Conservation (phyloP, 2,888 invertebrate genomes). For the Busseola fusca region DNA sequence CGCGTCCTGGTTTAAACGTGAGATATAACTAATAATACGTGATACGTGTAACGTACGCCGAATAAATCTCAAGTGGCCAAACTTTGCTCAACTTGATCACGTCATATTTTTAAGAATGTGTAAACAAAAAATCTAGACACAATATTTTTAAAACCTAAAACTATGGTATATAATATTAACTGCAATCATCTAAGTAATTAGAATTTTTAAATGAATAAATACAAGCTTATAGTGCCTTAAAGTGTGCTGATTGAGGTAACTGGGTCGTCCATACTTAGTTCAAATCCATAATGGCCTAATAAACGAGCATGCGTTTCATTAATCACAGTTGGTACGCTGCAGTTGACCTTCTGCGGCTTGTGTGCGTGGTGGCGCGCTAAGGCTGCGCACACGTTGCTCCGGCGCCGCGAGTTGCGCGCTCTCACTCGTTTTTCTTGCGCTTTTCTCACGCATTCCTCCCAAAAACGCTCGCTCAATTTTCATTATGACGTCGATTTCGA, state of each 20-base stretch:
- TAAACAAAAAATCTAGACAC: neutral
- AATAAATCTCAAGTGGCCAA: constrained; percentile 10
- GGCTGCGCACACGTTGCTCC: constrained; percentile 19
- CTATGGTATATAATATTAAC: neutral
- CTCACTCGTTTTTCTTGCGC: constrained; percentile 7
- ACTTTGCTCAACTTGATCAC: neutral
- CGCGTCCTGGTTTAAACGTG: constrained; percentile 14
- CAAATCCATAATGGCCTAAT: neutral
- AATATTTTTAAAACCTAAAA: neutral
- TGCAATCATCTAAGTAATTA: neutral
- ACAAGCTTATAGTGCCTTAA: neutral
- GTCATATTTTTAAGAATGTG: neutral
- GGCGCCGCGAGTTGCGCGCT: constrained; percentile 14
- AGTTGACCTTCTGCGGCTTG: constrained; percentile 38
- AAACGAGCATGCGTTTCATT: neutral
- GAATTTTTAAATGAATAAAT: neutral
- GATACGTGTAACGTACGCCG: constrained; percentile 3
- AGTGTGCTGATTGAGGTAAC: neutral
- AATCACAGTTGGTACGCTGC: neutral
- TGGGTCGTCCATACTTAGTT: neutral
- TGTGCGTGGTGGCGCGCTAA: constrained; percentile 21
- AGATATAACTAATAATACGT: constrained; percentile 18
- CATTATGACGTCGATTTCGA: constrained; percentile 76
- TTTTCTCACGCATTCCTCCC: constrained; percentile 36
- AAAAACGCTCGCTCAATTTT: constrained; percentile 63